Conservation (phyloP, 2,113 vertebrate genomes). For the Eudyptes chrysolophus region DNA sequence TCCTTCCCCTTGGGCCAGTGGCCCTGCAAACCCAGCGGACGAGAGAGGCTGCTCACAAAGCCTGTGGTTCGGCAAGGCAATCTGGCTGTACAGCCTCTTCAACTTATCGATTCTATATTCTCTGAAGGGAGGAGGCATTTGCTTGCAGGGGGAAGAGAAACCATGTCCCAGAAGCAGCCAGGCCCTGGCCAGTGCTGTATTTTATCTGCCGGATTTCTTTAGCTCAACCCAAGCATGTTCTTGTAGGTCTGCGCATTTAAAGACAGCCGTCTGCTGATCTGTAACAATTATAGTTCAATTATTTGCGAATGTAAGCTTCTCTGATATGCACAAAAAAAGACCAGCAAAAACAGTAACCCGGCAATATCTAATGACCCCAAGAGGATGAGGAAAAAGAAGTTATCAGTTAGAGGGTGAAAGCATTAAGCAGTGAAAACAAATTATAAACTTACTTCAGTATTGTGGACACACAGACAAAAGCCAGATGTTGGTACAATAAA, state of each 20-base stretch:
- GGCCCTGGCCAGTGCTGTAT: background rate
- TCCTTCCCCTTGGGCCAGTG: no score
- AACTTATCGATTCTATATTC: background rate
- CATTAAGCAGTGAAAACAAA: constrained; percentile 10
- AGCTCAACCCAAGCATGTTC: background rate
- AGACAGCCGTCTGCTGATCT: background rate
- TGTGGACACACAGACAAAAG: constrained; percentile 6
- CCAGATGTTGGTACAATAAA: constrained; percentile 31
- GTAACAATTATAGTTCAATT: background rate
- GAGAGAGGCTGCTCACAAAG: background rate
- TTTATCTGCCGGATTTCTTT: background rate
- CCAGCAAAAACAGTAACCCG: background rate
- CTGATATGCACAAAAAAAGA: background rate
- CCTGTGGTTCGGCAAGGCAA: background rate
- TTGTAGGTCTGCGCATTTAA: background rate
- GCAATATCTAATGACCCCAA: background rate
- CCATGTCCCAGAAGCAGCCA: background rate
- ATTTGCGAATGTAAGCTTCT: background rate
- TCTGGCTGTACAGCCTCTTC: background rate
- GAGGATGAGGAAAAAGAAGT: background rate
- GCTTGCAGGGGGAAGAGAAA: background rate
- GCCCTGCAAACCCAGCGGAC: background rate
- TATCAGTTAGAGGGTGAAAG: background rate
- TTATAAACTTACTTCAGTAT: background rate
- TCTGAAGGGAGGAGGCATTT: background rate